These are phyloP conservation scores for Falco peregrinus DNA, from an alignment of 2,797 vertebrate species.

Conservation along the genomic window DNA sequence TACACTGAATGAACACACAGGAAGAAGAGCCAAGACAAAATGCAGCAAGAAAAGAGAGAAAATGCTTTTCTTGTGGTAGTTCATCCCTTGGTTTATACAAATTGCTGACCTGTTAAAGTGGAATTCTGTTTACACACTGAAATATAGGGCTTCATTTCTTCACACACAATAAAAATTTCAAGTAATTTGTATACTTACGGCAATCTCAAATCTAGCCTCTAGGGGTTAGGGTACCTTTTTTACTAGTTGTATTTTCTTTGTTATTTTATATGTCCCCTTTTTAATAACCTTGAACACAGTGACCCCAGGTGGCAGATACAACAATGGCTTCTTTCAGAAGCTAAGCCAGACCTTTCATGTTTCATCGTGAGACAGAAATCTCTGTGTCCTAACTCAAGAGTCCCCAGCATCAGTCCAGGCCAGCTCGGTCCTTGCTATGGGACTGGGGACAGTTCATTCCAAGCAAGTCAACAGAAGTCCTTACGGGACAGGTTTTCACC, in stretches of 20 bases:
- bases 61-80: neutral
- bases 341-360: neutral
- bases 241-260: neutral
- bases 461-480: neutral
- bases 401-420: neutral
- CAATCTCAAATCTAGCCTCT: neutral
- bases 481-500: neutral
- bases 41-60: neutral
- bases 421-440: neutral
- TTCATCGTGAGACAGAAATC: neutral
- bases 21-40: neutral
- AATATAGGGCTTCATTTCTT: neutral
- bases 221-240: neutral
- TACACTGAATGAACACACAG: neutral
- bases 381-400: neutral
- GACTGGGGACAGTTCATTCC: neutral
- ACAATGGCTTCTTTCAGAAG: neutral
- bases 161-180: slow-evolving; percentile 14
- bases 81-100: neutral
- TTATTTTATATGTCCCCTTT: neutral
- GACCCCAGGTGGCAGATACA: slow-evolving; percentile 76
- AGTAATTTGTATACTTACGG: neutral
- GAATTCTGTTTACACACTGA: neutral
- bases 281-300: slow-evolving; percentile 72
- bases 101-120: neutral